Evolutionary conservation across 2,797 vertebrate genomes (phyloP).

Genomic region (Periophthalmus magnuspinnatus): DNA sequence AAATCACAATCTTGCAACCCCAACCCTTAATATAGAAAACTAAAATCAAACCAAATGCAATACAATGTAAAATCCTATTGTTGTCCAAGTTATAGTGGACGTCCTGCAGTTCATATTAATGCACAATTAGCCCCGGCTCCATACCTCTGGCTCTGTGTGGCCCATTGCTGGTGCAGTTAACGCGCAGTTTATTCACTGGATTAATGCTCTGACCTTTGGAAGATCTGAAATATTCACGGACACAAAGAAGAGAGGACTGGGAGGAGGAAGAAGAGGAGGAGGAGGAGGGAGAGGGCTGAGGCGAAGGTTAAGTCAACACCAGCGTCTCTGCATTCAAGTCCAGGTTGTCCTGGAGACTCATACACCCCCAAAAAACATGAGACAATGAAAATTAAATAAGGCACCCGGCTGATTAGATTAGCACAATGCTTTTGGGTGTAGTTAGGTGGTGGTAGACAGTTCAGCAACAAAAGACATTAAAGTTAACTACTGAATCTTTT

Average conservation of each 20-base stretch:
- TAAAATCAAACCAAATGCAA: neutral
- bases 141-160: constrained; percentile 53
- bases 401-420: neutral
- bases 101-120: constrained; percentile 51
- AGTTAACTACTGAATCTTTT: neutral
- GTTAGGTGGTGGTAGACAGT: neutral
- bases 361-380: constrained; percentile 63
- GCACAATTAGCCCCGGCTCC: constrained; percentile 59
- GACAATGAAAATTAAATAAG: constrained; percentile 13
- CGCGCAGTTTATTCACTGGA: constrained; percentile 74
- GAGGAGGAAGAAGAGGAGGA: constrained; percentile 47
- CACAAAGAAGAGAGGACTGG: constrained; percentile 66
- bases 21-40: constrained; percentile 6
- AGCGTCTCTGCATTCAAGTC: constrained; percentile 64
- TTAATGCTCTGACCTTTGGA: constrained; percentile 79
- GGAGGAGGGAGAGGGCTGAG: constrained; percentile 62
- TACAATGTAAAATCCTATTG: neutral
- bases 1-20: too few species aligned
- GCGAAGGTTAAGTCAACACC: constrained; percentile 77
- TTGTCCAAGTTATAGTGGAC: neutral
- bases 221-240: constrained; percentile 61
- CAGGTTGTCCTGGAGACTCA: constrained; percentile 71
- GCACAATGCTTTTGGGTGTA: neutral
- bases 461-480: neutral
- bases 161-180: constrained; percentile 57